Evolutionary conservation across 2,888 invertebrate genomes (phyloP), one percentile per base, ranked within the genome.

Genomic region (Bembecia ichneumoniformis): DNA sequence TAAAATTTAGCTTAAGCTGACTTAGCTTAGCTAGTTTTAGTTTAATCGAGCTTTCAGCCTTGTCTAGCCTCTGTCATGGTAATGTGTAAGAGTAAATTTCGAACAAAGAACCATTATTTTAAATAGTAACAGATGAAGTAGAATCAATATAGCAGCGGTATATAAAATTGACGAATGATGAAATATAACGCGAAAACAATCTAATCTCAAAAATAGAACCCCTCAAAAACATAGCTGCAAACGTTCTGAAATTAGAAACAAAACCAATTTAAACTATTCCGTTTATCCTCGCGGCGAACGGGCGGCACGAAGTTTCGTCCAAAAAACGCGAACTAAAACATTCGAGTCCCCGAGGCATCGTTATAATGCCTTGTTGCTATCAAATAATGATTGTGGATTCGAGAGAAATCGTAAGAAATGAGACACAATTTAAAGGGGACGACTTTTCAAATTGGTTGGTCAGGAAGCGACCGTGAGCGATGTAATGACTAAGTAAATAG

Each of bases 331-430:
- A 54, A 49, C 48, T 52, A 53, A 57, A 58, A 51, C 50, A 50
- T 50, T 52, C 52, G 50, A 47, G 48, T 58, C 57, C 58, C 58
- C 28, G 47, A 52, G 58, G 58, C 51, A 52, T 51, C 58, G 58
- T 58, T 56, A 44, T 47, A 49, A 36, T 47, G 47, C 54, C 48
- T 49, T 50, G 44, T 49, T 52, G 49, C 52, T 55, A 58, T 57
- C 58, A 60, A 61, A 58, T 61, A 66, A 65, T 66, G 58, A 57
- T 55, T 53, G 52, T 51, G 58, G 57, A 62, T 64, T 67, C 50
- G 50, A 58, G 58, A 49, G 53, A 50, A 58, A 62, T 47, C 47
- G 53, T 55, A 55, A 63, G 49, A 57, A 62, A 66, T 63, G 54
- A 55, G 50, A 47, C 51, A 54, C 60, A 58, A 66, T 68, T 63